Evolutionary conservation across 2,797 vertebrate species (phyloP).

Genomic region (Urosaurus nigricauda): DNA sequence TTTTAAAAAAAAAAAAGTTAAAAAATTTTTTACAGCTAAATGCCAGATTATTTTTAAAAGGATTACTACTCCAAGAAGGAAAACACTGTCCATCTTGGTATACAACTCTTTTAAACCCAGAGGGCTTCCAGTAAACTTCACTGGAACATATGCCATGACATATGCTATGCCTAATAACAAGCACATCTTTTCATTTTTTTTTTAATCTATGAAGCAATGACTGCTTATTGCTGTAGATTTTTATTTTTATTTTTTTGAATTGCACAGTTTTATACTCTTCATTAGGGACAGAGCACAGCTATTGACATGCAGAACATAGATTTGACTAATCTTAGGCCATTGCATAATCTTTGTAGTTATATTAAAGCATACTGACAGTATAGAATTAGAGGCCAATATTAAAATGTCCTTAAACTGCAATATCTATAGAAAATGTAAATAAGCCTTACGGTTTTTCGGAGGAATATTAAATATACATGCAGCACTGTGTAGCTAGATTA

Average conservation of each 20-base stretch:
- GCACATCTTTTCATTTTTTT: conserved; percentile 57
- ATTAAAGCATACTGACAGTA: conserved; percentile 68
- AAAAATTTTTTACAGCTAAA: conserved; percentile 66
- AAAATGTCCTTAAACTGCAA: conserved; percentile 70
- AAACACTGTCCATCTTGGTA: conserved; percentile 56
- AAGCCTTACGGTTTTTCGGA: conserved; percentile 70
- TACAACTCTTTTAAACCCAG: conserved; percentile 39
- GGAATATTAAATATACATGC: conserved; percentile 79
- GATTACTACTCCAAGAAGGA: conserved; percentile 50
- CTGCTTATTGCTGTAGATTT: conserved; percentile 33
- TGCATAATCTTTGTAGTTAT: conserved; percentile 67
- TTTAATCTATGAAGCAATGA: conserved; percentile 58
- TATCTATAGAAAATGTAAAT: conserved; percentile 75
- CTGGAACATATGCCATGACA: conserved; percentile 38
- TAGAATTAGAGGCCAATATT: conserved; percentile 69
- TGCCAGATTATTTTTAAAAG: conserved; percentile 68
- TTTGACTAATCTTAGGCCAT: conserved; percentile 63
- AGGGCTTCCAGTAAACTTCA: conserved; percentile 28
- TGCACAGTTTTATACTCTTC: conserved; percentile 57
- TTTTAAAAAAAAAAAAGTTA: conserved; percentile 40
- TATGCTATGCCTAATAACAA: conserved; percentile 42
- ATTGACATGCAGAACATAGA: conserved; percentile 57
- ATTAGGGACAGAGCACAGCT: conserved; percentile 59
- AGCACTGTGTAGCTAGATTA: conserved; percentile 70
- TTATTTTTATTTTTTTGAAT: conserved; percentile 50